Percentiles rank a stretch among this genome's conserved stretches.
Conservation (phyloP, 2,113 vertebrate genomes). For the Sterrhoptilus dennistouni region DNA sequence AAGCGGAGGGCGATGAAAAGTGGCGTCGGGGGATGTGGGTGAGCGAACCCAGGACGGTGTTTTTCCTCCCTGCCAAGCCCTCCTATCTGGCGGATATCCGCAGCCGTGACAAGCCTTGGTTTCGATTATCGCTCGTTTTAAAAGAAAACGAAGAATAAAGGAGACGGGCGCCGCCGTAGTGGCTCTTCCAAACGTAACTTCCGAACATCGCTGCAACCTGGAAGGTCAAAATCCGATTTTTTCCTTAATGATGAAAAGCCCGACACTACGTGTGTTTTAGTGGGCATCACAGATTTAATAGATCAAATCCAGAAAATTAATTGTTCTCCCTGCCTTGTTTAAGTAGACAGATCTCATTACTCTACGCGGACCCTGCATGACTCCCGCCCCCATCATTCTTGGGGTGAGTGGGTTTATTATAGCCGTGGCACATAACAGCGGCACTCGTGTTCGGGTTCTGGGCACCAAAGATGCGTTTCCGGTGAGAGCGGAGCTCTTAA, state of each 20-base stretch:
- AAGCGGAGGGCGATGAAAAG: not conserved
- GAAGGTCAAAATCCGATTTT: not conserved
- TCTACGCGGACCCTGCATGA: not conserved
- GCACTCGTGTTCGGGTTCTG: not conserved
- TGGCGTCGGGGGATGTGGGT: too few species aligned
- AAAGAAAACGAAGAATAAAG: not conserved
- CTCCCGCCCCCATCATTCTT: not conserved
- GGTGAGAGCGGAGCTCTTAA: not conserved
- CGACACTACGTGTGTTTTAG: not conserved
- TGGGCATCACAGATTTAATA: not conserved
- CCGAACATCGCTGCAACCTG: not conserved
- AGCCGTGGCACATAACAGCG: accelerated
- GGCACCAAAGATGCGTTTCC: not conserved
- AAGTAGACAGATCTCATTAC: not conserved
- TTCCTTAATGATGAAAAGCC: not conserved
- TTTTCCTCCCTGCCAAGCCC: not conserved
- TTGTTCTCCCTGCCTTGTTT: not conserved
- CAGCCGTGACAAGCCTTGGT: not conserved
- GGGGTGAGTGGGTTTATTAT: not conserved
- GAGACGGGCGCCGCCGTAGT: not conserved
- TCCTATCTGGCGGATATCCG: not conserved
- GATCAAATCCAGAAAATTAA: not conserved
- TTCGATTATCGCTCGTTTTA: not conserved
- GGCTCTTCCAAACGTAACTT: not conserved
- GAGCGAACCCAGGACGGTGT: not conserved